phyloP scores from a whole-genome alignment of 2,113 vertebrate genomes.

The Callionymus lyra region DNA sequence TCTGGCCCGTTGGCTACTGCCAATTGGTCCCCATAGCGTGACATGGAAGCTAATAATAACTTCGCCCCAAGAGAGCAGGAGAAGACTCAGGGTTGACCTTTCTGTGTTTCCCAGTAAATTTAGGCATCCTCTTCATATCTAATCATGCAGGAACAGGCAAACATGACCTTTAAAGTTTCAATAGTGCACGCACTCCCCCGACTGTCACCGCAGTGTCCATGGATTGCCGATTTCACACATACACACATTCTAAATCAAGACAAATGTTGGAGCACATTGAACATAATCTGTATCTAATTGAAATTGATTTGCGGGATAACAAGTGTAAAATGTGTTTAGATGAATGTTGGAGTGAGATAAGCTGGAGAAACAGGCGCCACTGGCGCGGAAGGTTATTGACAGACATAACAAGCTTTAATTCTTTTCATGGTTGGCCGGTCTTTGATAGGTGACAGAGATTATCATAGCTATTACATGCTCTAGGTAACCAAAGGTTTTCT shows the following conservation, averaged over 20 bases:
- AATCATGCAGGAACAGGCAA: slow-evolving; percentile 66
- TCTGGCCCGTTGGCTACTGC: slow-evolving; percentile 33
- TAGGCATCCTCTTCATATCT: slow-evolving; percentile 65
- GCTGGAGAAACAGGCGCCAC: slow-evolving; percentile 22
- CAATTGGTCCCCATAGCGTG: slow-evolving; percentile 49
- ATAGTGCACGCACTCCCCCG: slow-evolving; percentile 35
- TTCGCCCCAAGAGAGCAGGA: slow-evolving; percentile 7
- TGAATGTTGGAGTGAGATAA: slow-evolving; percentile 20
- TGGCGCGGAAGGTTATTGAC: background rate
- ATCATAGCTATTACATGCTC: no score
- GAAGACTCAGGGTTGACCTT: slow-evolving; percentile 62
- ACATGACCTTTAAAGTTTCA: slow-evolving; percentile 63
- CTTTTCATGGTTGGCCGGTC: no score
- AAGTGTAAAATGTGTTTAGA: slow-evolving; percentile 11
- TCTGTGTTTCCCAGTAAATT: slow-evolving; percentile 56
- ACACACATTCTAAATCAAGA: slow-evolving; percentile 42
- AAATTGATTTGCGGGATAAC: slow-evolving; percentile 50
- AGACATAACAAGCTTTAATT: no score
- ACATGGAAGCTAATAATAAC: slow-evolving; percentile 28
- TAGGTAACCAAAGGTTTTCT: no score
- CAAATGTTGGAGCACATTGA: slow-evolving; percentile 28
- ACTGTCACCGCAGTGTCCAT: slow-evolving; percentile 16
- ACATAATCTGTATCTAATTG: slow-evolving; percentile 48
- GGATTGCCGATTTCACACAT: slow-evolving; percentile 40
- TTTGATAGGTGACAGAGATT: no score